Base-by-base conservation (phyloP, 2,797 vertebrate genomes). In the Carcharodon carcharias region DNA sequence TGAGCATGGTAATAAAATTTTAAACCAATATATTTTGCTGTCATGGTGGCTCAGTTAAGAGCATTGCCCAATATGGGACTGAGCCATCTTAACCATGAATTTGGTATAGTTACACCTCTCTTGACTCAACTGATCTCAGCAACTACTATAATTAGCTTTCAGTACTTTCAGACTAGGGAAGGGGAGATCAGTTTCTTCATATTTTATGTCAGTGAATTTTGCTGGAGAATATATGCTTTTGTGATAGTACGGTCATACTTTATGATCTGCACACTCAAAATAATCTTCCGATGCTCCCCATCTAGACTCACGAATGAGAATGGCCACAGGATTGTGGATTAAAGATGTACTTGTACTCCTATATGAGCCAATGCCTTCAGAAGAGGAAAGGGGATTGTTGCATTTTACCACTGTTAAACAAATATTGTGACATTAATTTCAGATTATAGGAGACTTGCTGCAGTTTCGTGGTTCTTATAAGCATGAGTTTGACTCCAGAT, bases 401-500 rank as follows among this genome's bases (percentile, higher is more conserved):
- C 28, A 95, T 67, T n/a, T 67, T 28, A 31, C 61, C 88, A 35
- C 54, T 85, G 58, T 96, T 63, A 28, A 96, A 96, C 23, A 82
- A 67, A 67, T 61, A n/a, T 88, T 88, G n/a, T 58, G 14, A 35
- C 73, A 96, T 96, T 96, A 96, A 89, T 96, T 96, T 31, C 98
- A 99, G 99, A 99, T 99, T 71, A 99, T 99, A 97, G 98, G 98
- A 96, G 99, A 99, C 97, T 98, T 99, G 97, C 97, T 99, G 96
- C 99, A 99, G 77, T 99, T 99, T 96, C 99, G 99, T 97, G 99
- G 99, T 89, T 99, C 99, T 96, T 99, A 99, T 97, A 99, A 99
- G 96, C 98, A 99, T n/a, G 99, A 99, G 97, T 99, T 99, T 97
- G 99, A 99, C 97, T 99, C 99, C 0, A 98, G 99, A 82, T 99